Conservation (phyloP, 2,113 vertebrate genomes). For the Datnioides undecimradiatus region DNA sequence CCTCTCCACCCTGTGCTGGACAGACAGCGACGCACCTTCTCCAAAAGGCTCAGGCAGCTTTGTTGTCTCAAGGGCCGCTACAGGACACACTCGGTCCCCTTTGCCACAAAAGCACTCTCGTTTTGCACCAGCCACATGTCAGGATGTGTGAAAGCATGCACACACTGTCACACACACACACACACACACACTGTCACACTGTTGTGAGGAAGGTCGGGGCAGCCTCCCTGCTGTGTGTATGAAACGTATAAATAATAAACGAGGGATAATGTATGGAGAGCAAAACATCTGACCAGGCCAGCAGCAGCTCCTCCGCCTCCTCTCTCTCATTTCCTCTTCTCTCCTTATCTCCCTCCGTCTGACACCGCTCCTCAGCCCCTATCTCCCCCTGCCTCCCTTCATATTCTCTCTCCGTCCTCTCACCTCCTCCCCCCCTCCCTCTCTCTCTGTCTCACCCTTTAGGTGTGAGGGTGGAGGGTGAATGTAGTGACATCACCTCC, state of each 20-base stretch:
- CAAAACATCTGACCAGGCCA: constrained; percentile 55
- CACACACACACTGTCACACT: background rate
- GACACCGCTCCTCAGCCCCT: background rate
- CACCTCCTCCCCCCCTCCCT: background rate
- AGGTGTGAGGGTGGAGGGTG: constrained; percentile 45
- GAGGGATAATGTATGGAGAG: constrained; percentile 62
- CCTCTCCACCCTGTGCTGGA: too few species aligned
- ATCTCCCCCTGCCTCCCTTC: background rate
- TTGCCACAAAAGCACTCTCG: background rate
- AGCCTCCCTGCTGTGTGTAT: constrained; percentile 43
- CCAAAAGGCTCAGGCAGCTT: too few species aligned
- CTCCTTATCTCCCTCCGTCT: constrained; percentile 6
- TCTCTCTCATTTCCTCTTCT: constrained; percentile 7
- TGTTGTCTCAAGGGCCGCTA: too few species aligned
- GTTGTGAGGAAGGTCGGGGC: constrained; percentile 32
- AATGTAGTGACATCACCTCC: constrained; percentile 69
- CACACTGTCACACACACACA: background rate
- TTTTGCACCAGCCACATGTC: constrained; percentile 18
- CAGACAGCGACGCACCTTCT: too few species aligned
- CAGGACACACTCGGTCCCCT: background rate
- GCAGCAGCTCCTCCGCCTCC: constrained; percentile 7
- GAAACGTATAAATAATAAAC: constrained; percentile 69
- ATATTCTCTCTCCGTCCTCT: constrained; percentile 2
- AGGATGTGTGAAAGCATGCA: background rate
- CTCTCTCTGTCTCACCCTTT: background rate